A percentile compares a stretch with the other conserved stretches of the same genome.
Conservation (phyloP, 2,797 vertebrate genomes). For the Petrocephalus sullivani region DNA sequence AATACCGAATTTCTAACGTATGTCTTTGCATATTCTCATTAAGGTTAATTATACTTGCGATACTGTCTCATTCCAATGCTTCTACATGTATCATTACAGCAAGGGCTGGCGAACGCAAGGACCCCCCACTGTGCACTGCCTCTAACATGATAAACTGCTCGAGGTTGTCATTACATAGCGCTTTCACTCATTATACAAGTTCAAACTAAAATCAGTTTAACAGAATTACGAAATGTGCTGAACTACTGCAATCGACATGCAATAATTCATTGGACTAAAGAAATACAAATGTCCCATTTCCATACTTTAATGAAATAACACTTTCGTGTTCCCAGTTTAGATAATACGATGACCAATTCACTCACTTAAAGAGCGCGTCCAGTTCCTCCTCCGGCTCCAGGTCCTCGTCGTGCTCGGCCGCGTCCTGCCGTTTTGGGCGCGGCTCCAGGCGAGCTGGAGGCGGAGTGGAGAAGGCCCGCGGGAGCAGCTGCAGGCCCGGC, state of each 20-base stretch:
- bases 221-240: background rate
- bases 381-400: constrained; percentile 50
- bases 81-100: background rate
- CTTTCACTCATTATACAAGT: background rate
- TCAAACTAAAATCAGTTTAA: background rate
- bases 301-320: background rate
- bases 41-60: background rate
- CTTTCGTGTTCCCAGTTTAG: background rate
- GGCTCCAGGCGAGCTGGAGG: constrained; percentile 23
- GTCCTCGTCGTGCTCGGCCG: constrained; percentile 33
- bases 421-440: constrained; percentile 24
- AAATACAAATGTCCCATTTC: background rate
- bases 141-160: background rate
- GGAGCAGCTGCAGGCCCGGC: background rate
- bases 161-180: background rate
- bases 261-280: background rate
- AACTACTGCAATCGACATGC: background rate
- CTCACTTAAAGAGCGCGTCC: constrained; percentile 53
- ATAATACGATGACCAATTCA: background rate
- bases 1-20: background rate
- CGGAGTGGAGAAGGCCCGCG: constrained; percentile 38
- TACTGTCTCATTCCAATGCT: background rate
- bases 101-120: background rate
- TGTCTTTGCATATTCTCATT: background rate
- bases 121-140: background rate